Base-by-base conservation (phyloP, 2,888 invertebrate species). In the Oxytorus armatus region DNA sequence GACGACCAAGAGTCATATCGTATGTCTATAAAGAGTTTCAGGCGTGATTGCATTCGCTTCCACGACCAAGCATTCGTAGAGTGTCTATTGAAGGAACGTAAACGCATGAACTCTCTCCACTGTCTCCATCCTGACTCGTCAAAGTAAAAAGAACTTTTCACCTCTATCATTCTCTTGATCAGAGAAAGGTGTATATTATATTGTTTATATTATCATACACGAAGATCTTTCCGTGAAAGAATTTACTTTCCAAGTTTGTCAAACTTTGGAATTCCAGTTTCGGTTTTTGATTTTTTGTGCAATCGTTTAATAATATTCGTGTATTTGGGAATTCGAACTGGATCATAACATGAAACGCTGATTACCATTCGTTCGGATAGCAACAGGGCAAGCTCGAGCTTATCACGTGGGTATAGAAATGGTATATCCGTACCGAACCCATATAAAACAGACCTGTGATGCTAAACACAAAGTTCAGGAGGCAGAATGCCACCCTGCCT, bases 21-120 rank as follows among this genome's bases (percentile, higher is more conserved):
- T 73, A 77, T 36, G 47, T 77, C 69, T 69, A 73, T 68, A 78
- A 81, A 81, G 81, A 76, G 73, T 78, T 77, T 63, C 68, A 59
- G 65, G 39, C 61, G 55, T 23, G 36, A 33, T 59, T 51, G 59
- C 65, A 70, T 74, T 69, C 57, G 74, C 66, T 49, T 44, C 61
- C 23, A 29, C 63, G 16, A 63, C 57, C 33, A 51, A 29, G 61
- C 29, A 25, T 61, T 76, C 74, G 81, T 83, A 73, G 81, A 83
- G 83, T 83, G 84, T 86, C 90, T 89, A 90, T 90, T 89, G 82
- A 89, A 89, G 88, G 83, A 88, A 86, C 83, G 86, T 85, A 86
- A 88, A 88, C 88, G 86, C 84, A 84, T 85, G 49, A 68, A 59
- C 63, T 76, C 49, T 73, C 47, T 39, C 66, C 29, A 33, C 14